A percentile compares a stretch with the other conserved stretches of the same genome.
Conservation (phyloP, 1,140 invertebrate species). For the Brachionus rubens region DNA sequence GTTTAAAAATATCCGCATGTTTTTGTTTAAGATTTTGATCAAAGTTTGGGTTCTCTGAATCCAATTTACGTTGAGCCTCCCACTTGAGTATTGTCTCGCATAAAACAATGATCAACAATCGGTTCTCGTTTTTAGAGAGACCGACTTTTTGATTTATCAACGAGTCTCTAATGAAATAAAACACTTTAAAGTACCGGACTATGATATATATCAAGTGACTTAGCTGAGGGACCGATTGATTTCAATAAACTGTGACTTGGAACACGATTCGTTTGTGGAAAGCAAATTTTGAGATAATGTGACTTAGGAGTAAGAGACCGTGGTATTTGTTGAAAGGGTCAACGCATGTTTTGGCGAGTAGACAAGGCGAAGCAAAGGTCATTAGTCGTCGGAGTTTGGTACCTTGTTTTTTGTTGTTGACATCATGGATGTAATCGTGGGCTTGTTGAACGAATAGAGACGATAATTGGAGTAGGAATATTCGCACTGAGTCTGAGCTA, state of each 20-base stretch:
- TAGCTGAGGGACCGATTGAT: constrained; percentile 87
- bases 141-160: constrained; percentile 85
- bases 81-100: constrained; percentile 96
- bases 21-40: constrained; percentile 46
- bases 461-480: constrained; percentile 87
- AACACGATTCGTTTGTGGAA: constrained; percentile 94
- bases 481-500: constrained; percentile 82
- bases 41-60: constrained; percentile 61
- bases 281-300: constrained; percentile 95
- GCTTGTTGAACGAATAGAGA: constrained; percentile 91
- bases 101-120: constrained; percentile 87
- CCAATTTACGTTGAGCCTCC: constrained; percentile 77
- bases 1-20: constrained; percentile 58
- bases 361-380: constrained; percentile 97
- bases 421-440: constrained; percentile 89
- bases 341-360: constrained; percentile 86
- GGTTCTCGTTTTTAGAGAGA: constrained; percentile 83
- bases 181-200: constrained; percentile 87
- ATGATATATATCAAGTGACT: constrained; percentile 88
- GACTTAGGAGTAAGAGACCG: constrained; percentile 88
- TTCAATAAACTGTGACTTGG: constrained; percentile 92
- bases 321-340: constrained; percentile 95
- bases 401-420: constrained; percentile 78
- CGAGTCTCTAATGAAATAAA: constrained; percentile 90
- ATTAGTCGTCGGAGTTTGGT: constrained; percentile 85